Percentiles rank a stretch among this genome's conserved stretches.
These are phyloP conservation scores for Drosophila rhopaloa DNA, from an alignment of 1,140 invertebrate genomes.

Conservation along the genomic window DNA sequence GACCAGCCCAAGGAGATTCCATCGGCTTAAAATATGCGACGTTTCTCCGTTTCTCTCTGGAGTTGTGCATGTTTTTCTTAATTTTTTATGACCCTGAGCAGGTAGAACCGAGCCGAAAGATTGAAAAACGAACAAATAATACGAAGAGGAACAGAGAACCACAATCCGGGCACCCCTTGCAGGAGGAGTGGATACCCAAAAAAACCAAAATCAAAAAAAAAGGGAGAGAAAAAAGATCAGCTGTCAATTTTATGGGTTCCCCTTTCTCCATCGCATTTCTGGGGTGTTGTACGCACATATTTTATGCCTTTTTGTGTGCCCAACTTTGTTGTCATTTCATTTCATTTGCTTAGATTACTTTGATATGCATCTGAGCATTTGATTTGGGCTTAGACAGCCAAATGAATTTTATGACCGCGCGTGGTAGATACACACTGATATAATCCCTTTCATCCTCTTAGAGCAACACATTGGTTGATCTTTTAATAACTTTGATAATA, in stretches of 20 bases:
- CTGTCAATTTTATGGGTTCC: conserved; percentile 72
- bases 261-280: conserved; percentile 10
- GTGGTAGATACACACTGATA: conserved; percentile 29
- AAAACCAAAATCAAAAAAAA: conserved; percentile 20
- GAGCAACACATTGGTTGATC: conserved; percentile 24
- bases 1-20: conserved; percentile 48
- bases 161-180: conserved; percentile 61
- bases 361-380: conserved; percentile 72
- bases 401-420: conserved; percentile 39
- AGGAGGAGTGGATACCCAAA: conserved; percentile 41
- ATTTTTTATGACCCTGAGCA: conserved; percentile 73
- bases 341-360: conserved; percentile 70
- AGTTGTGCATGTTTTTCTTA: conserved; percentile 72
- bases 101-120: conserved; percentile 50
- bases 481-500: conserved; percentile 37
- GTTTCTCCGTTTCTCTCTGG: conserved; percentile 38
- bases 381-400: conserved; percentile 48
- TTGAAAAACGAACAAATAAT: conserved; percentile 32
- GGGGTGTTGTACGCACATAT: conserved; percentile 38
- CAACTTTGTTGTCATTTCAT: conserved; percentile 59
- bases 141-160: conserved; percentile 37
- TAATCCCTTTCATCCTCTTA: conserved; percentile 33
- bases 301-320: conserved; percentile 47
- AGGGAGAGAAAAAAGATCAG: conserved; percentile 66
- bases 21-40: conserved; percentile 67